Conservation (phyloP, 2,797 vertebrate genomes). For the Eutrigla gurnardus region DNA sequence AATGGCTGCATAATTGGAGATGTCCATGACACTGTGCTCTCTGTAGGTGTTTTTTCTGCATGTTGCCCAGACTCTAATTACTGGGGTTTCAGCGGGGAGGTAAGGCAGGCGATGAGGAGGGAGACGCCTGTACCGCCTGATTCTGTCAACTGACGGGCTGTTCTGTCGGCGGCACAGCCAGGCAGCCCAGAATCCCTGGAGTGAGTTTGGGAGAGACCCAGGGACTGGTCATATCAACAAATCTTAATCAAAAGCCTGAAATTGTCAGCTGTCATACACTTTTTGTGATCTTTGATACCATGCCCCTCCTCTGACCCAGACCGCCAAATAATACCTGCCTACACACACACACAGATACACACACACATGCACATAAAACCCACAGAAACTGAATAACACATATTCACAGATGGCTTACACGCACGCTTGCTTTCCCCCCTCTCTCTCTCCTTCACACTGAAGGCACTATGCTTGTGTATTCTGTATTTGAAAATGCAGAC, state of each 20-base stretch:
- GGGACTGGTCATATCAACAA: constrained; percentile 87
- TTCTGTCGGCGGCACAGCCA: constrained; percentile 78
- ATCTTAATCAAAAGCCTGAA: constrained; percentile 88
- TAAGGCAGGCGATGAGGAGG: constrained; percentile 73
- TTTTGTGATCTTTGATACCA: constrained; percentile 84
- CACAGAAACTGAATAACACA: constrained; percentile 1
- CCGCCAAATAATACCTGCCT: constrained; percentile 65
- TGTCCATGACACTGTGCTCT: constrained; percentile 85
- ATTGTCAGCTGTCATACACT: constrained; percentile 89
- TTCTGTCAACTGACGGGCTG: constrained; percentile 84
- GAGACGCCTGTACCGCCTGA: constrained; percentile 72
- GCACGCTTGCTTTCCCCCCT: background rate
- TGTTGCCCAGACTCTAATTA: constrained; percentile 87
- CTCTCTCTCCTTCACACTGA: constrained; percentile 15
- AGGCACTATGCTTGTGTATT: constrained; percentile 7
- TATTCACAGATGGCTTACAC: constrained; percentile 28
- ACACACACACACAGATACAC: constrained; percentile 9
- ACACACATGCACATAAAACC: constrained; percentile 8
- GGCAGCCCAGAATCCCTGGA: constrained; percentile 85
- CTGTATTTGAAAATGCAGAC: constrained; percentile 31
- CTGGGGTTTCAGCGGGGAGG: constrained; percentile 81
- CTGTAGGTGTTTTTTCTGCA: constrained; percentile 85
- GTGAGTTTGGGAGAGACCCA: constrained; percentile 84
- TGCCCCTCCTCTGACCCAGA: constrained; percentile 71
- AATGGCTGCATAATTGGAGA: constrained; percentile 87